A percentile compares a stretch with the other conserved stretches of the same genome.
Conservation (phyloP, 92 coral and sea anemone species). For the Zoanthus solanderi region DNA sequence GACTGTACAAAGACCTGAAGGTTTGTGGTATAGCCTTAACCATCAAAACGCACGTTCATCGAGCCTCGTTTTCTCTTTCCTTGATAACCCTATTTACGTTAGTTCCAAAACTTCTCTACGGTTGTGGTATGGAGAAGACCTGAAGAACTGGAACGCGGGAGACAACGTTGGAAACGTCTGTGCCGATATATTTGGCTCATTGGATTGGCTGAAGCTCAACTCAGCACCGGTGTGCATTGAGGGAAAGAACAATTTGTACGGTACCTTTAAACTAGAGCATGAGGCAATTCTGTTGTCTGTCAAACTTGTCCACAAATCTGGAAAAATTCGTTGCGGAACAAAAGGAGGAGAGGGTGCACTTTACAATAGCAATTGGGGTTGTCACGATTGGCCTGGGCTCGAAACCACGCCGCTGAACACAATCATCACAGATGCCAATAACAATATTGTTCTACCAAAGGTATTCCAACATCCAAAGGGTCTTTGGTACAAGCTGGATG, state of each 20-base stretch:
- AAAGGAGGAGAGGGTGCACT: background rate
- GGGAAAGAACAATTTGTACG: background rate
- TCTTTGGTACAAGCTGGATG: conserved; percentile 35
- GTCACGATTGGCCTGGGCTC: conserved; percentile 4
- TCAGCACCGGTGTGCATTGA: background rate
- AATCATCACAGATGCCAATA: conserved; percentile 51
- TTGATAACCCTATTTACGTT: conserved; percentile 11
- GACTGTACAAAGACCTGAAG: background rate
- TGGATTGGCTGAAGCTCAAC: conserved; percentile 34
- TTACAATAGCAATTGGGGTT: conserved; percentile 18
- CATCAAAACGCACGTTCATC: background rate
- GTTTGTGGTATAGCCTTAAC: conserved; percentile 13
- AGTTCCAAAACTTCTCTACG: conserved; percentile 6
- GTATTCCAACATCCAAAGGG: background rate
- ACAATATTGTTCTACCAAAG: conserved; percentile 54
- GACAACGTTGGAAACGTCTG: conserved; percentile 75
- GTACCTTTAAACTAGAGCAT: background rate
- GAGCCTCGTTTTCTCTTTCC: background rate
- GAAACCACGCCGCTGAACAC: conserved; percentile 52
- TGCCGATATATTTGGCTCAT: conserved; percentile 71
- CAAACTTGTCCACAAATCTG: conserved; percentile 7
- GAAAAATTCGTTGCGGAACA: conserved; percentile 17
- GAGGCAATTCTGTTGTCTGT: conserved; percentile 18
- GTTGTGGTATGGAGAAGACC: conserved; percentile 78
- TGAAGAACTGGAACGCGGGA: conserved; percentile 44